Base-by-base conservation (phyloP, 2,113 vertebrate species). In the Neogobius melanostomus region DNA sequence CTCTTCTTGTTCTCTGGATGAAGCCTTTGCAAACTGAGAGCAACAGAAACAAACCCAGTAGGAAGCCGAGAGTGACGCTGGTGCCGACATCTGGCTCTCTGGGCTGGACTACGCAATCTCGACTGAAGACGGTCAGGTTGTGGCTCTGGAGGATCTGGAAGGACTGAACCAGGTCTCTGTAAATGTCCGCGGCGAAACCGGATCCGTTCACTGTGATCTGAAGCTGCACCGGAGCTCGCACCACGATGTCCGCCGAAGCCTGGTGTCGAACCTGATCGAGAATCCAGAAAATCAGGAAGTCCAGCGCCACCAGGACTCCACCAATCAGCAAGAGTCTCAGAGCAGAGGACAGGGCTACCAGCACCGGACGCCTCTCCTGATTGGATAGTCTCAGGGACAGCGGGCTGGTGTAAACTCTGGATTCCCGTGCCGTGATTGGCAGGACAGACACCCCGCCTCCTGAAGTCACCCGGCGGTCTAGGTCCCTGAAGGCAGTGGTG, bases 231-330 rank as follows among this genome's bases (percentile, higher is more conserved):
- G 96, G 97, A 0, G 94, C 95, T 80, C 87, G 82, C 42, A 92
- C 92, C 0, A 94, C 12, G 0, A 97, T 80, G 67, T 97, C 95
- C 0, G 76, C 91, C 0, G 81, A 91, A 60, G 95, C 85, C 21
- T 93, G 92, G 51, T 95, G 85, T 42, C 90, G 91, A 65, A 96
- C 84, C 76, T 96, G 84, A 65, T 95, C 95, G 0, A 98, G 91
- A 0, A 96, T 73, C 95, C 96, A 99, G 91, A 94, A 99, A 62
- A 97, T 83, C 7, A 94, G 64, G 9, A 94, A 94, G 85, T 99
- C 96, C 0, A 95, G 80, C 6, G 86, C 81, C 65, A 97, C 76
- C 17, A 97, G 69, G 68, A 95, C 14, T 10, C 90, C 0, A 0
- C 91, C 90, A 0, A 94, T 45, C 10, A 93, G 21, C 12, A 93